These are phyloP conservation scores for Paramisgurnus dabryanus DNA, from an alignment of 2,113 vertebrate species.

Conservation along the genomic window DNA sequence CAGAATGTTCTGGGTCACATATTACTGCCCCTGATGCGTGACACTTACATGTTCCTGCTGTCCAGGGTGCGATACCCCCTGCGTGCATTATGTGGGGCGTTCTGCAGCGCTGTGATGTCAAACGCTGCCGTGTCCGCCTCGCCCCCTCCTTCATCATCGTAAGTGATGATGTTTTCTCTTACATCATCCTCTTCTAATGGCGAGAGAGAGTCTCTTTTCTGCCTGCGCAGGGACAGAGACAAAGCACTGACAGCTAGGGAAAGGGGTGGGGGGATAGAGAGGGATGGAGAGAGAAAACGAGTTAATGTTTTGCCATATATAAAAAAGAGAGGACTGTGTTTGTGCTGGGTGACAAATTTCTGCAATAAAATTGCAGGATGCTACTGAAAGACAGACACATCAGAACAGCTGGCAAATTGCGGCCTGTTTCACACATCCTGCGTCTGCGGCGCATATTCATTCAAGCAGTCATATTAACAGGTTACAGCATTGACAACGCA, in stretches of 20 bases:
- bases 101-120: slow-evolving; percentile 88
- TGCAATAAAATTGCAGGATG: slow-evolving; percentile 40
- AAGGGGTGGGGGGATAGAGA: slow-evolving; percentile 22
- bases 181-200: slow-evolving; percentile 88
- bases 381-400: slow-evolving; percentile 33
- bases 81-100: slow-evolving; percentile 73
- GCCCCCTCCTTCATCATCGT: slow-evolving; percentile 87
- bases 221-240: slow-evolving; percentile 82
- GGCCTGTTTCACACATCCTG: too few species aligned
- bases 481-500: too few species aligned
- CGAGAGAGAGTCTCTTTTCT: slow-evolving; percentile 84
- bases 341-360: slow-evolving; percentile 42
- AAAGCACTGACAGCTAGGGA: slow-evolving; percentile 72
- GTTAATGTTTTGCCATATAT: slow-evolving; percentile 55
- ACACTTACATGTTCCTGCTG: slow-evolving; percentile 77
- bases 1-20: too few species aligned
- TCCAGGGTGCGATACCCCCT: slow-evolving; percentile 76
- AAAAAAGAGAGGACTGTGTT: slow-evolving; percentile 46
- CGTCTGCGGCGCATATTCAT: too few species aligned
- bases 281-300: slow-evolving; percentile 53
- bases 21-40: neutral
- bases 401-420: slow-evolving; percentile 18
- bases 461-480: too few species aligned
- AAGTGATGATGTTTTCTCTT: slow-evolving; percentile 90
- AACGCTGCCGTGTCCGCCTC: slow-evolving; percentile 91